A percentile compares a stretch with the other conserved stretches of the same genome.
Conservation (phyloP, 1,140 invertebrate species). For the Camponotus floridanus region DNA sequence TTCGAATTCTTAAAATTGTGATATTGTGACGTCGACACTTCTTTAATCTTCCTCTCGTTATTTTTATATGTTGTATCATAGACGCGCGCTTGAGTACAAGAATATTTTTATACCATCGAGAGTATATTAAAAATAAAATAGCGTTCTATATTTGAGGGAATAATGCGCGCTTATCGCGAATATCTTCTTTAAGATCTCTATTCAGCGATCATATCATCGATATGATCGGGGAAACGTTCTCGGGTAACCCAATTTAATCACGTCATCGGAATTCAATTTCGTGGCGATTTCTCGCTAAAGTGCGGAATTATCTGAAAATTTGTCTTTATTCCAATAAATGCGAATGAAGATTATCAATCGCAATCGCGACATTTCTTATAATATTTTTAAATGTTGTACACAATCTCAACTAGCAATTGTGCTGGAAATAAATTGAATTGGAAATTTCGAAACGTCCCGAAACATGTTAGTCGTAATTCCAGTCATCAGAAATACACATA, state of each 20-base stretch:
- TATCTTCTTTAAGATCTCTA: conserved; percentile 35
- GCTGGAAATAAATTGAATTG: neutral
- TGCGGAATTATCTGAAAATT: conserved; percentile 38
- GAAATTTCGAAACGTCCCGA: neutral
- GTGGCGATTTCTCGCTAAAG: conserved; percentile 21
- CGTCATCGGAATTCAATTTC: conserved; percentile 49
- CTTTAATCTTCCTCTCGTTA: neutral
- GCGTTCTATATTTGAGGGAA: neutral
- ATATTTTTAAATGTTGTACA: conserved; percentile 4
- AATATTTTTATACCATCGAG: neutral
- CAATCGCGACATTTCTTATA: neutral
- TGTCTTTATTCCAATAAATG: conserved; percentile 21
- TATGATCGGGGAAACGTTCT: conserved; percentile 29
- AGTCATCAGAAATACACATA: neutral
- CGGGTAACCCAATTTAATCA: conserved; percentile 51
- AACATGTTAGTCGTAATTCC: neutral
- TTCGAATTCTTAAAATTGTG: neutral
- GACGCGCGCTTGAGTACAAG: too few species aligned
- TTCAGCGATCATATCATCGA: conserved; percentile 48
- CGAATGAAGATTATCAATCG: conserved; percentile 37
- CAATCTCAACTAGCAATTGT: neutral
- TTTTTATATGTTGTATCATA: neutral
- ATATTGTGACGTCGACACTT: neutral
- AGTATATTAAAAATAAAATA: neutral
- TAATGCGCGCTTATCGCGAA: conserved; percentile 11